These are phyloP conservation scores for Zaprionus lineosus DNA, from an alignment of 2,888 invertebrate genomes.

Conservation along the genomic window DNA sequence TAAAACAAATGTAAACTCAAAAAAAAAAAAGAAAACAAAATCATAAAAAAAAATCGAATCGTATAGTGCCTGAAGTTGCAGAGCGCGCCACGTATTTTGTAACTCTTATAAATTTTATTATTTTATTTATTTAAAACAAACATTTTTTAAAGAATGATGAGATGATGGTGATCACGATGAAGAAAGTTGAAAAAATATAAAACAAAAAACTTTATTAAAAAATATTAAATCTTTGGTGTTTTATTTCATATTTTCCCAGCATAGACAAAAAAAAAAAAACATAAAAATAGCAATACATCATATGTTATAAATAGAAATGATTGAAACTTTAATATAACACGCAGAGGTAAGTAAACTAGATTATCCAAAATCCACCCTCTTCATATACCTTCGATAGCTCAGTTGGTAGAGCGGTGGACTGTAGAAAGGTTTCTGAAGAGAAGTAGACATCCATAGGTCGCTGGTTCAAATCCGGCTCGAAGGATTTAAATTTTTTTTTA, in stretches of 20 bases:
- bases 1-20: slow-evolving; percentile 15
- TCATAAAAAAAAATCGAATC: slow-evolving; percentile 34
- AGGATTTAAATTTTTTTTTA: slow-evolving; percentile 46
- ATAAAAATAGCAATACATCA: no score
- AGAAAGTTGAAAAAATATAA: slow-evolving; percentile 67
- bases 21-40: slow-evolving; percentile 32
- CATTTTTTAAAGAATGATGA: slow-evolving; percentile 49
- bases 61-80: slow-evolving; percentile 67
- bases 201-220: slow-evolving; percentile 63
- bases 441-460: slow-evolving; percentile 73
- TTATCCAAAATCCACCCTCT: slow-evolving; percentile 18
- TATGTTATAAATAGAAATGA: no score
- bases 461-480: slow-evolving; percentile 79
- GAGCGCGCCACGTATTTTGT: slow-evolving; percentile 62
- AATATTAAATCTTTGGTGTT: slow-evolving; percentile 38
- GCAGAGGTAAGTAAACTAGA: slow-evolving; percentile 2
- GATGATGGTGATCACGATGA: slow-evolving; percentile 38
- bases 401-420: slow-evolving; percentile 78
- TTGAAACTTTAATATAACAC: no score
- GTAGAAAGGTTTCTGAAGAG: slow-evolving; percentile 47
- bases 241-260: slow-evolving; percentile 23
- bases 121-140: slow-evolving; percentile 68
- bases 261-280: background rate
- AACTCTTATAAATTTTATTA: slow-evolving; percentile 66
- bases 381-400: slow-evolving; percentile 71